phyloP scores from a whole-genome alignment of 2,113 vertebrate species.

The Caretta caretta region DNA sequence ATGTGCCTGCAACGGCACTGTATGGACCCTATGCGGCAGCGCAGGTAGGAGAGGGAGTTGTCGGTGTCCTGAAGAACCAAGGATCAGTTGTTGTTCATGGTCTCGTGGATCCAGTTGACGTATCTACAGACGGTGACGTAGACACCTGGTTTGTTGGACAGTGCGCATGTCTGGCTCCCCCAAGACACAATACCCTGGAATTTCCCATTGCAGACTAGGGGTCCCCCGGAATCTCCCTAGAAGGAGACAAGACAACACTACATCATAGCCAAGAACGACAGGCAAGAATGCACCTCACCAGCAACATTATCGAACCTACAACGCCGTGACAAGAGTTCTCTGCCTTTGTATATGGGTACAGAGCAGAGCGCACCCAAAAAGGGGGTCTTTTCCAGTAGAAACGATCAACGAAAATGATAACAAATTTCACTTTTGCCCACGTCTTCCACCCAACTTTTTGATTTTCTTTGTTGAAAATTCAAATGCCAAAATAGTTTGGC shows the following conservation, averaged over 20 bases:
- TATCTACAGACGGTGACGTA: neutral
- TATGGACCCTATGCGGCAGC: neutral
- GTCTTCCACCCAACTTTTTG: neutral
- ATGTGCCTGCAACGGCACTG: neutral
- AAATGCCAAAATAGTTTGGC: neutral
- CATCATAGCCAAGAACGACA: neutral
- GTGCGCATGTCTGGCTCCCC: neutral
- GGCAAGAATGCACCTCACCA: neutral
- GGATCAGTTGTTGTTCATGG: neutral
- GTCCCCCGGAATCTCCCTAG: slow-evolving; percentile 55
- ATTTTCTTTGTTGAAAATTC: neutral
- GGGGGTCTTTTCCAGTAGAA: neutral
- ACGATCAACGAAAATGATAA: neutral
- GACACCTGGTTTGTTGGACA: neutral
- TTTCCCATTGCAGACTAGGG: slow-evolving; percentile 1
- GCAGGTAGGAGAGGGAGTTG: too few relatives aligned
- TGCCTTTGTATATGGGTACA: neutral
- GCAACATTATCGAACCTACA: neutral
- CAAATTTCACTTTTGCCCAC: neutral
- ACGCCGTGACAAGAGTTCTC: neutral
- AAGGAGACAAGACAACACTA: neutral
- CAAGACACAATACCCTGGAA: slow-evolving; percentile 39
- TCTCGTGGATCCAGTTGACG: neutral
- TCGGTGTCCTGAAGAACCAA: neutral
- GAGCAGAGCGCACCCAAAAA: neutral